Evolutionary conservation across 2,113 vertebrate species (phyloP).

Genomic region (Ailurus styani): DNA sequence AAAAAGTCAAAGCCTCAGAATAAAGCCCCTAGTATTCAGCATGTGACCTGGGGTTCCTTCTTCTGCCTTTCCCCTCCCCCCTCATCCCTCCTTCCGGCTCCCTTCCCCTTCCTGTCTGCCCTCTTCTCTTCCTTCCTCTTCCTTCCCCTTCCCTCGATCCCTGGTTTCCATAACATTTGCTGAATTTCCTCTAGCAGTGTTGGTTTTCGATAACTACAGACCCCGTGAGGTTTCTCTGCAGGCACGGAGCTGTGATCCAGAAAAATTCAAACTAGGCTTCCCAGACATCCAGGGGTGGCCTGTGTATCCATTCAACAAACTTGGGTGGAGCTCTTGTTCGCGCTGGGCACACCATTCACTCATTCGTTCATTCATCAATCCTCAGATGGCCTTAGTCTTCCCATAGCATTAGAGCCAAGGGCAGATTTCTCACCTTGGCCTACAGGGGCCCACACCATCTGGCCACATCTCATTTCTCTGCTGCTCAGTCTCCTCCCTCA

Average conservation of each 20-base stretch:
- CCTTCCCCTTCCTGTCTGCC: neutral
- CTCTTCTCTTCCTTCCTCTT: neutral
- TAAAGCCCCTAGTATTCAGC: neutral
- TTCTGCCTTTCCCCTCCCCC: neutral
- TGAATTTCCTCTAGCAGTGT: neutral
- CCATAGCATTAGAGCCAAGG: neutral
- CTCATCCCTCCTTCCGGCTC: neutral
- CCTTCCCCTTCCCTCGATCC: neutral
- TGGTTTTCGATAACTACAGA: neutral
- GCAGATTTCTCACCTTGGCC: neutral
- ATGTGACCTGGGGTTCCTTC: neutral
- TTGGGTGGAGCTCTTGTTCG: neutral
- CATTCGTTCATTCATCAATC: neutral
- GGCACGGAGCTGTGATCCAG: neutral
- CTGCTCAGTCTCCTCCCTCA: neutral
- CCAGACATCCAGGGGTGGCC: neutral
- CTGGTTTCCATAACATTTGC: neutral
- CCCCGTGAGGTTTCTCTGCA: neutral
- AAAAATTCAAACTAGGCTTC: neutral
- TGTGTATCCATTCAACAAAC: neutral
- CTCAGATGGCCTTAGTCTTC: neutral
- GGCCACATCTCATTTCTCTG: neutral
- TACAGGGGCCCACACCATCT: rapidly evolving
- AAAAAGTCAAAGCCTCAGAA: neutral
- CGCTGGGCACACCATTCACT: neutral